Conservation (phyloP, 2,797 vertebrate genomes). For the Hydrophis major region DNA sequence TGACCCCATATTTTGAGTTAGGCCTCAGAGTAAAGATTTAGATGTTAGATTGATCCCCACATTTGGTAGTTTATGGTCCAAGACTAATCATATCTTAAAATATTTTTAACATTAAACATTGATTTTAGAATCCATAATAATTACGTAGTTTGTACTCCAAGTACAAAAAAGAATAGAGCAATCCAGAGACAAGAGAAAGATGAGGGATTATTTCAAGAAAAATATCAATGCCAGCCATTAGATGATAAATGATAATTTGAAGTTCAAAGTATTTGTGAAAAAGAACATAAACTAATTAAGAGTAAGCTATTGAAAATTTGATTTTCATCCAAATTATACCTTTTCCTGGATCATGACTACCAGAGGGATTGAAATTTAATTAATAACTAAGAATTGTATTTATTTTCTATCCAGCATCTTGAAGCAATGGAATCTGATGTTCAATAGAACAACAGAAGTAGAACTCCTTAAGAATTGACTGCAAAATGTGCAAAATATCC, state of each 20-base stretch:
- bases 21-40: neutral
- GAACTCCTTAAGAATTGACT: neutral
- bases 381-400: conserved; percentile 3
- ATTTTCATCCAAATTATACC: neutral
- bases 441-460: neutral
- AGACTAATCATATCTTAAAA: neutral
- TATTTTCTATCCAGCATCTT: neutral
- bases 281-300: neutral
- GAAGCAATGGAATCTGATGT: neutral
- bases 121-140: neutral
- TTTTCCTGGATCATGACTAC: too few species aligned
- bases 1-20: neutral
- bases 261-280: neutral
- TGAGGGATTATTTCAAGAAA: neutral
- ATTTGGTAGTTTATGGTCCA: neutral
- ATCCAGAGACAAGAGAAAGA: neutral
- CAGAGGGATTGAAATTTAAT: neutral
- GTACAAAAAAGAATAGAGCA: neutral
- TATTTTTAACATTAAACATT: neutral
- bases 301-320: neutral
- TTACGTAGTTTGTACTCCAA: neutral
- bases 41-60: neutral
- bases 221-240: neutral
- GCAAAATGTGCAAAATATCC: neutral
- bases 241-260: neutral